These are phyloP conservation scores for Grammomys dolichurus DNA, from an alignment of 2,113 vertebrate species.

Conservation along the genomic window DNA sequence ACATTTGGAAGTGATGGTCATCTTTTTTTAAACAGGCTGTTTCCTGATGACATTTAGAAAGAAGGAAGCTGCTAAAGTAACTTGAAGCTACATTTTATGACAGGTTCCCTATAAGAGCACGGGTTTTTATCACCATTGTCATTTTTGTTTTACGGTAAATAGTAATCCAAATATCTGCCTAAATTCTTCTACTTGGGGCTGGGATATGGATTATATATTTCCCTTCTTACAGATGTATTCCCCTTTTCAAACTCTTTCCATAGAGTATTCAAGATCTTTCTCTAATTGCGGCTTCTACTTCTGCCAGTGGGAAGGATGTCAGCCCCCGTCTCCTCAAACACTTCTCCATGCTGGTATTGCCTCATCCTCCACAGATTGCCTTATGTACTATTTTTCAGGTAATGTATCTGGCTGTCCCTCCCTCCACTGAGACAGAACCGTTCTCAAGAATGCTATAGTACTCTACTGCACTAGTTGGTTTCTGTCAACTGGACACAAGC, in stretches of 20 bases:
- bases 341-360: constrained; percentile 82
- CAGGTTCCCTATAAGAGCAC: background rate
- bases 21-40: background rate
- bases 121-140: background rate
- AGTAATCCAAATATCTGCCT: background rate
- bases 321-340: constrained; percentile 82
- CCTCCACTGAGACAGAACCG: background rate
- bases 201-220: background rate
- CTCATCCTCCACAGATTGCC: constrained; percentile 80
- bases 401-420: background rate
- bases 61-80: background rate
- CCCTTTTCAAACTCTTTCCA: background rate
- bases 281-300: constrained; percentile 79
- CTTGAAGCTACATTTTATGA: background rate
- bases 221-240: background rate
- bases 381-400: constrained; percentile 83
- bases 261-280: constrained; percentile 82
- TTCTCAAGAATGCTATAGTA: background rate
- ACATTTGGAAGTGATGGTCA: background rate
- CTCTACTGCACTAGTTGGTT: background rate
- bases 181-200: background rate
- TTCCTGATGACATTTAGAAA: constrained; percentile 9
- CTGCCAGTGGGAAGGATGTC: constrained; percentile 57
- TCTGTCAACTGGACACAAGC: background rate
- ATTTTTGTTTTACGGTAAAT: background rate